A percentile compares a stretch with the other conserved stretches of the same genome.
Evolutionary conservation across 2,888 invertebrate genomes (phyloP).

Genomic region (Sminthurinus aureus): DNA sequence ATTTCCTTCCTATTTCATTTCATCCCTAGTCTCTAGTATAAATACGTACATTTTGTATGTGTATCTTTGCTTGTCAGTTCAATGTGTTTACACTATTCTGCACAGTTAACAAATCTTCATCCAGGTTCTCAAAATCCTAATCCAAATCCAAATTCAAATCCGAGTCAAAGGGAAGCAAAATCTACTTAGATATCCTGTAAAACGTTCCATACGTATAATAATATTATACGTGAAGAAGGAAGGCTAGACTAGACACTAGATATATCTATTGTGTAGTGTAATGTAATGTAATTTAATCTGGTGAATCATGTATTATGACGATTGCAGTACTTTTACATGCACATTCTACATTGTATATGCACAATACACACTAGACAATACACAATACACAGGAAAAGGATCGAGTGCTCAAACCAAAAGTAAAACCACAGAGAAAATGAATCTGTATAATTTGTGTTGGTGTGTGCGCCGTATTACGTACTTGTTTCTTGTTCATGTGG

Average conservation of each 20-base stretch:
- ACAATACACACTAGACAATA: no score
- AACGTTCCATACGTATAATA: no score
- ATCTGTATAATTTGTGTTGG: slow-evolving; percentile 11
- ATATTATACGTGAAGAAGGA: no score
- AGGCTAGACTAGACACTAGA: no score
- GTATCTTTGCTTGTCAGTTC: background rate
- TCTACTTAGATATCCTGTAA: no score
- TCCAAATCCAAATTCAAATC: background rate
- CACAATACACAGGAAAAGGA: background rate
- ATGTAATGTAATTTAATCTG: background rate
- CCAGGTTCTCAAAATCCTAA: background rate
- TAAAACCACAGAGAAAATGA: slow-evolving; percentile 16
- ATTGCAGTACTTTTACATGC: no score
- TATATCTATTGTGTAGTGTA: background rate
- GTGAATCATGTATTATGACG: no score
- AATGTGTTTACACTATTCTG: background rate
- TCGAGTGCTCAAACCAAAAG: background rate
- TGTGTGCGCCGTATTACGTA: background rate
- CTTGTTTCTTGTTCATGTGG: background rate
- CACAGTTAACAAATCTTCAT: background rate
- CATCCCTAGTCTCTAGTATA: no score
- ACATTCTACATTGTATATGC: no score
- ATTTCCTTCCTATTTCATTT: no score
- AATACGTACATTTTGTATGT: no score
- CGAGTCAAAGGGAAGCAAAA: no score